phyloP scores from a whole-genome alignment of 2,888 invertebrate species.

The Agrotis puta region DNA sequence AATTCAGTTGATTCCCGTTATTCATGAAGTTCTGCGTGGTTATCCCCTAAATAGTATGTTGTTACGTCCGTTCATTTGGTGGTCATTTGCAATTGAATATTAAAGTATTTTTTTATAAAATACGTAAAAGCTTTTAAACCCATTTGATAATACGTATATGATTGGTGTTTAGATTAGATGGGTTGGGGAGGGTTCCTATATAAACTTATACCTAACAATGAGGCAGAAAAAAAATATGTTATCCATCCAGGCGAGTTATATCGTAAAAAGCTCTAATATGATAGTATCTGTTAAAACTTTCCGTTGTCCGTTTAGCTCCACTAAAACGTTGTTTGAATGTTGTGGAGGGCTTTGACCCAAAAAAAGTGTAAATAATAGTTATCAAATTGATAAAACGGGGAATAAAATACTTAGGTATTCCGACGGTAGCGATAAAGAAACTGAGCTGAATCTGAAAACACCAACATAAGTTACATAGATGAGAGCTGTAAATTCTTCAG shows the following conservation, averaged over 20 bases:
- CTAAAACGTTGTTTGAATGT: neutral
- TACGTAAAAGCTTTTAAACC: too few species aligned
- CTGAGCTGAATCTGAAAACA: neutral
- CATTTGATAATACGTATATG: too few species aligned
- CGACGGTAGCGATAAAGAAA: neutral
- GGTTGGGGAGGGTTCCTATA: too few species aligned
- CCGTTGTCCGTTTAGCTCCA: neutral
- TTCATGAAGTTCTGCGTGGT: neutral
- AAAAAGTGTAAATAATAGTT: neutral
- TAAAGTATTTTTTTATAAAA: too few species aligned
- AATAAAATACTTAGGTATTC: neutral
- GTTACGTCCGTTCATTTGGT: neutral
- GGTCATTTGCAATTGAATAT: neutral
- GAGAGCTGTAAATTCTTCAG: neutral
- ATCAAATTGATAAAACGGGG: constrained; percentile 3
- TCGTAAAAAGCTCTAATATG: too few species aligned
- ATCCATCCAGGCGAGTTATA: too few species aligned
- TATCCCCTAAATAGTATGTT: neutral
- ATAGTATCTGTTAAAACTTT: too few species aligned
- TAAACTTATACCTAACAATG: too few species aligned
- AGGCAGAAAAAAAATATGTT: too few species aligned
- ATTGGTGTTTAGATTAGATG: too few species aligned
- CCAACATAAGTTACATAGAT: neutral
- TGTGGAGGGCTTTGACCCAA: neutral
- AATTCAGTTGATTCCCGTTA: neutral